Evolutionary conservation across 2,113 vertebrate genomes (phyloP).

Genomic region (Pelusios castaneus): DNA sequence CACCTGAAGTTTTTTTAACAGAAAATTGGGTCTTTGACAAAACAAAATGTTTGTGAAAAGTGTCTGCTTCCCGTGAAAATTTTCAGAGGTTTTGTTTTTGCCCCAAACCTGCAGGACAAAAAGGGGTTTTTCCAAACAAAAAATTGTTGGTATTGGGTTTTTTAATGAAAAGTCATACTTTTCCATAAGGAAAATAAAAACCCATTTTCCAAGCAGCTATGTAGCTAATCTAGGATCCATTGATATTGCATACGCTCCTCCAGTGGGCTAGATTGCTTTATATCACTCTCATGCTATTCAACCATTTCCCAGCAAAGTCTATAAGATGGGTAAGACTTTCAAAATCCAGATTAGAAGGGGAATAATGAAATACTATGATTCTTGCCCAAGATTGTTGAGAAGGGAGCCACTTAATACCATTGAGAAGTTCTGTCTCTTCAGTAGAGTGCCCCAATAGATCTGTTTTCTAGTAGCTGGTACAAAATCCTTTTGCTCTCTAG

Average conservation of each 20-base stretch:
- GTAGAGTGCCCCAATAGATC: neutral
- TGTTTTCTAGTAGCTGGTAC: neutral
- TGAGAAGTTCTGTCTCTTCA: neutral
- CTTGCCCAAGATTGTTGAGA: neutral
- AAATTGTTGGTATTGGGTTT: neutral
- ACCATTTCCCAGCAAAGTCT: neutral
- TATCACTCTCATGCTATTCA: neutral
- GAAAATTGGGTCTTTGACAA: neutral
- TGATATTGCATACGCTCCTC: neutral
- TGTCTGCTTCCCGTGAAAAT: neutral
- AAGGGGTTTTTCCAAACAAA: neutral
- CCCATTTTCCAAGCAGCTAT: neutral
- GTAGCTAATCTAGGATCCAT: neutral
- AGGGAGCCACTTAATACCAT: neutral
- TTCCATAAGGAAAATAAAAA: neutral
- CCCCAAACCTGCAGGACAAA: neutral
- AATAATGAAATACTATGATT: neutral
- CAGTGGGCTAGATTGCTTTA: neutral
- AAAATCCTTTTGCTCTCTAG: neutral
- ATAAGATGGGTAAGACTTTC: neutral
- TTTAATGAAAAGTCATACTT: neutral
- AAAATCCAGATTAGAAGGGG: neutral
- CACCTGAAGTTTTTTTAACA: constrained; percentile 12
- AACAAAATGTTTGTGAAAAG: constrained; percentile 3
- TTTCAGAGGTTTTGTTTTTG: neutral